Evolutionary conservation across 2,888 invertebrate genomes (phyloP).

Genomic region (Physocephala rufipes): DNA sequence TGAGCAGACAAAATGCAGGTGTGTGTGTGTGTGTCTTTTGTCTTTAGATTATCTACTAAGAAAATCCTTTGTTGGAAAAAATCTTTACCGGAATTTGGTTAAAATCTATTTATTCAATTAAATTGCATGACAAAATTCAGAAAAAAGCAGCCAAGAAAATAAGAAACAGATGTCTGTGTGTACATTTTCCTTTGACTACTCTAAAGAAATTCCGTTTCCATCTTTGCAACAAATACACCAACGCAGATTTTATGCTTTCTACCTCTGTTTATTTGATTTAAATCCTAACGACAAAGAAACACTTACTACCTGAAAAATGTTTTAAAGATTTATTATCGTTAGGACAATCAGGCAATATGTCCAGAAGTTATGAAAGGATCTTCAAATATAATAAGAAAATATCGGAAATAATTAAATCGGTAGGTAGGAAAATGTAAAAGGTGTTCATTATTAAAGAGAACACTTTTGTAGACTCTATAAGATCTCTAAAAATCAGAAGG

Average conservation of each 20-base stretch:
- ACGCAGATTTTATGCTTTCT: background rate
- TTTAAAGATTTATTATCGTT: slow-evolving; percentile 1
- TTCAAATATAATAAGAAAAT: too few species aligned
- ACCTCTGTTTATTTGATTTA: background rate
- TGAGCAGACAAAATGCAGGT: too few species aligned
- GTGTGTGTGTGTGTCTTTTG: too few species aligned
- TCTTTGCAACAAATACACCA: background rate
- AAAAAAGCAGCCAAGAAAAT: background rate
- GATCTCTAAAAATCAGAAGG: background rate
- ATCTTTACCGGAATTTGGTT: background rate
- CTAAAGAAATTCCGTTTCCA: too few species aligned
- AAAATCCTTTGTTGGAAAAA: too few species aligned
- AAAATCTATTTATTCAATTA: background rate
- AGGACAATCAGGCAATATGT: background rate
- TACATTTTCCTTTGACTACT: too few species aligned
- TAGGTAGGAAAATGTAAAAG: too few species aligned
- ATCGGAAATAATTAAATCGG: too few species aligned
- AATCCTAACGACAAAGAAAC: background rate
- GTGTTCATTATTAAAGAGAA: too few species aligned
- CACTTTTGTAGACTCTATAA: too few species aligned
- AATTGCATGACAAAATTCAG: background rate
- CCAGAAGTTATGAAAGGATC: too few species aligned
- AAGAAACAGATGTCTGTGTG: background rate
- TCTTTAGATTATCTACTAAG: too few species aligned
- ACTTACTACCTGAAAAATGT: slow-evolving; percentile 3